Evolutionary conservation across 2,113 vertebrate species (phyloP).

Genomic region (Nyctibius bracteatus): DNA sequence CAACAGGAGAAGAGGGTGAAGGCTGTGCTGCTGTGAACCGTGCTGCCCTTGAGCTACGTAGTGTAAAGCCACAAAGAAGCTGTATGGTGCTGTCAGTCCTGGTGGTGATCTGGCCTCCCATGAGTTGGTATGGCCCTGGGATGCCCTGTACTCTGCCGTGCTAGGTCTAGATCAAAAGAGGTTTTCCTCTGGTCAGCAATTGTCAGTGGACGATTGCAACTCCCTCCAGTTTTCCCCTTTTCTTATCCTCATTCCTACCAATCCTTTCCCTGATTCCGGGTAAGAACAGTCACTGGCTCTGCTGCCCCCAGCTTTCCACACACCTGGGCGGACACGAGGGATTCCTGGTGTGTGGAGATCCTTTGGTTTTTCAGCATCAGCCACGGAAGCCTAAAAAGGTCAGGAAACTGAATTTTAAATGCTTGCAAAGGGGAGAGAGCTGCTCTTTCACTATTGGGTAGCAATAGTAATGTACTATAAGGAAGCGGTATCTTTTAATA

Average conservation of each 20-base stretch:
- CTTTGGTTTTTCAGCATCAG: neutral
- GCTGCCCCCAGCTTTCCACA: accelerated
- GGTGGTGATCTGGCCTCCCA: neutral
- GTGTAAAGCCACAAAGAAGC: neutral
- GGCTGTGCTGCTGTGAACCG: neutral
- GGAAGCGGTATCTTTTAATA: neutral
- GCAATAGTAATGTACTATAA: neutral
- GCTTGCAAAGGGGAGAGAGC: neutral
- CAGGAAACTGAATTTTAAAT: neutral
- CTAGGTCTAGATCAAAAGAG: neutral
- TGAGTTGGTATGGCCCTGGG: neutral
- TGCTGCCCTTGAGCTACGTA: accelerated
- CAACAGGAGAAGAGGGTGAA: neutral
- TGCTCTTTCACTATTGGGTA: neutral
- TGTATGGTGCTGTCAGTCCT: neutral
- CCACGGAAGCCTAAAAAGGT: neutral
- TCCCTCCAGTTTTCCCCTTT: neutral
- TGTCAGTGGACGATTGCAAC: neutral
- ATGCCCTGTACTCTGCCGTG: neutral
- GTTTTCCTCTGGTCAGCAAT: neutral
- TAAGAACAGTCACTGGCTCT: neutral
- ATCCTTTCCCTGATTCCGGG: neutral
- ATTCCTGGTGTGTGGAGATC: neutral
- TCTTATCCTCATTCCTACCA: neutral
- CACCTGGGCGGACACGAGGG: neutral